Evolutionary conservation across 2,113 vertebrate genomes (phyloP), one percentile per base, ranked within the genome.

Genomic region (Callipepla squamata): DNA sequence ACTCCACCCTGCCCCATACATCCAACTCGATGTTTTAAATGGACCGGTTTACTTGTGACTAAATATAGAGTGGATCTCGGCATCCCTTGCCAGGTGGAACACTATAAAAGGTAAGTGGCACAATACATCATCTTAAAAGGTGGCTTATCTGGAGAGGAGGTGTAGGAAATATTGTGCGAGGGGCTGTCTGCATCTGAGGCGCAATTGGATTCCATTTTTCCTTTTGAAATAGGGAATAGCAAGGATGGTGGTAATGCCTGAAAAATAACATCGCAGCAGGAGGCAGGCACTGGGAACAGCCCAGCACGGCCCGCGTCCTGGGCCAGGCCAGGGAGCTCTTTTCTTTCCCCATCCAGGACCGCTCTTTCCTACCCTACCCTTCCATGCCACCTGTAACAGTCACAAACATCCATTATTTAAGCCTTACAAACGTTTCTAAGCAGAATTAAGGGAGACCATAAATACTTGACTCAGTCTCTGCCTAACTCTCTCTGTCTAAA

Each of bases 81-180:
- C 93, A 80, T 69, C 76, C 85, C 93, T 88, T 28, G 48, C 95
- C 83, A 13, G 48, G 93, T 81, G 93, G 81, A 96, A 80, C 92
- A 61, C 95, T 95, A n/a, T 88, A 95, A 92, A 92, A 96, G 94
- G 95, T 95, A 97, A 97, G 95, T 97, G 96, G 87, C 36, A 30
- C 93, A 53, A 96, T 96, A 75, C 91, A 96, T 96, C 96, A 97
- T 95, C 91, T 91, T 85, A 93, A 97, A 96, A 95, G 95, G 95
- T 94, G 91, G 16, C 92, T 96, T 94, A 96, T 96, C 94, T 83
- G 91, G 85, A 89, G 91, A 94, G 91, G 91, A 96, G 92, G 95
- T 73, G 93, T 21, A 93, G 93, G 91, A 94, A 97, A 96, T 94
- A 91, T 53, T 48, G 92, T 85, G 91, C 36, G 2, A 90, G 94